Conservation (phyloP, 2,113 vertebrate species). For the Scomber colias region DNA sequence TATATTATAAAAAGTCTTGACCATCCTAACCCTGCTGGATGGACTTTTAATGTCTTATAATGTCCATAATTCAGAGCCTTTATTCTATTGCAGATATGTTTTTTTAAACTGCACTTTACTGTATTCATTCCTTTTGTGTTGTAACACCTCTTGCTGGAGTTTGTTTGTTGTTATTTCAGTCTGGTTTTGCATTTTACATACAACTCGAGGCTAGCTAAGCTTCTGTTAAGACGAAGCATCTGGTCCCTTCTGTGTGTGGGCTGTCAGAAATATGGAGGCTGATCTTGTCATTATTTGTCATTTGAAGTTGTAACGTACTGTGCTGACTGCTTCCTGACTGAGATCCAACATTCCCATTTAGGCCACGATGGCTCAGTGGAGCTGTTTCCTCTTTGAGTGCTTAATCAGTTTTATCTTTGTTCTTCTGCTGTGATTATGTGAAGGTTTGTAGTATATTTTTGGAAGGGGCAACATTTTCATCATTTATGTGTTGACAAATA, state of each 20-base stretch:
- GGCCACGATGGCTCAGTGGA: constrained; percentile 26
- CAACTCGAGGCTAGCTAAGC: not conserved
- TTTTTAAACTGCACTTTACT: not conserved
- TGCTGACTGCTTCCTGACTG: constrained; percentile 29
- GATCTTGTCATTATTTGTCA: constrained; percentile 49
- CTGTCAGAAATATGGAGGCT: constrained; percentile 55
- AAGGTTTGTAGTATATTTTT: not conserved
- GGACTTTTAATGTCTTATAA: too few relatives aligned
- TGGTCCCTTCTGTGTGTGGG: constrained; percentile 44
- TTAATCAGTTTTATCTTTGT: constrained; percentile 11
- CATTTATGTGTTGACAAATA: not conserved
- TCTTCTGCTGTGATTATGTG: not conserved
- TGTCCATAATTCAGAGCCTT: too few relatives aligned
- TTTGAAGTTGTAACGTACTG: constrained; percentile 39
- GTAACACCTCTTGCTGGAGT: not conserved
- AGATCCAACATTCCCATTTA: constrained; percentile 17
- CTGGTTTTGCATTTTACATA: not conserved
- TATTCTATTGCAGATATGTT: not conserved
- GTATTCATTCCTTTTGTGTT: not conserved
- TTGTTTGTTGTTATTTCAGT: not conserved
- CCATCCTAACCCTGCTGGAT: not conserved
- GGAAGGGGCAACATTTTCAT: not conserved
- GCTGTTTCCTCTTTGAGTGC: constrained; percentile 22
- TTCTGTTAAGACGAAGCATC: constrained; percentile 24
- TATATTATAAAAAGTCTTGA: too few relatives aligned